Conservation (phyloP, 2,888 invertebrate genomes). For the Subacronicta megacephala region DNA sequence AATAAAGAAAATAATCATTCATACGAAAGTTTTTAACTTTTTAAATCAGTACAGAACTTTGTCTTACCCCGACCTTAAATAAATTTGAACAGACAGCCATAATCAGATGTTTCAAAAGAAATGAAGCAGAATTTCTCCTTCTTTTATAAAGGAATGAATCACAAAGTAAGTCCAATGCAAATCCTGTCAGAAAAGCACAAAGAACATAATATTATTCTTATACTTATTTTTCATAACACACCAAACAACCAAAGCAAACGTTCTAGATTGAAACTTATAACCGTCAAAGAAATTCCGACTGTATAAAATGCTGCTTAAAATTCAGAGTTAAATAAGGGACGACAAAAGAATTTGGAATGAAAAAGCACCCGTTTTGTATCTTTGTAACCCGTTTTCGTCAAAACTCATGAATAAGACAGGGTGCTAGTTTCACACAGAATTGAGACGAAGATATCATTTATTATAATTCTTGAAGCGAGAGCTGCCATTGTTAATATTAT, state of each 20-base stretch:
- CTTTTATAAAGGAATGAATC: not conserved
- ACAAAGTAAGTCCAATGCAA: conserved; percentile 2
- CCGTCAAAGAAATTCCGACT: conserved; percentile 51
- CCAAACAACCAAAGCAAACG: conserved; percentile 45
- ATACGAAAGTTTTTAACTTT: no score
- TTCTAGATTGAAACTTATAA: conserved; percentile 54
- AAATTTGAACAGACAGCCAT: no score
- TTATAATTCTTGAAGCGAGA: conserved; percentile 51
- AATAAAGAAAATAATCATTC: no score
- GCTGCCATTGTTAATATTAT: conserved; percentile 39
- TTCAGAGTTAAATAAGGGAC: conserved; percentile 55
- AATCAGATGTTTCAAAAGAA: not conserved
- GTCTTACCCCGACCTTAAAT: no score
- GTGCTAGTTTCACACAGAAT: conserved; percentile 58
- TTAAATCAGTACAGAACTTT: no score
- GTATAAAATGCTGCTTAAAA: conserved; percentile 57
- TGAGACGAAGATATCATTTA: conserved; percentile 61
- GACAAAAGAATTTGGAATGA: conserved; percentile 61
- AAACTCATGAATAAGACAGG: conserved; percentile 67
- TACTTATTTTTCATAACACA: conserved; percentile 36
- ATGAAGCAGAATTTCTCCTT: not conserved
- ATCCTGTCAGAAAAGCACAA: conserved; percentile 12
- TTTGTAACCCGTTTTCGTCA: conserved; percentile 60
- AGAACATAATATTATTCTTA: conserved; percentile 18
- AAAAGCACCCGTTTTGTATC: conserved; percentile 59